phyloP scores from a whole-genome alignment of 2,888 invertebrate genomes.

The Myopa tessellatipennis region DNA sequence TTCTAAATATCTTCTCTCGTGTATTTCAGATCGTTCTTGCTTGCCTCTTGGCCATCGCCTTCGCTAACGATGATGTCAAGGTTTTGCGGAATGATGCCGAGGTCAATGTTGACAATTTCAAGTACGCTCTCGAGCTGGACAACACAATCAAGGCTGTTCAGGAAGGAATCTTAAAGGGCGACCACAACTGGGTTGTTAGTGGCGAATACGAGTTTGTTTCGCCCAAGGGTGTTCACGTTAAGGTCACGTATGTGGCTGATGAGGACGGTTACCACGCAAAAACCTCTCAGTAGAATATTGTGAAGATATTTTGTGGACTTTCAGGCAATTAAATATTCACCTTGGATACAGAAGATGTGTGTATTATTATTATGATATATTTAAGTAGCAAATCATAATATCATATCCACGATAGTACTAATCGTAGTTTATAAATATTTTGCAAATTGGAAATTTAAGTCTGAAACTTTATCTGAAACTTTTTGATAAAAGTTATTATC shows the following conservation, averaged over 20 bases:
- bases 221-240: conserved; percentile 35
- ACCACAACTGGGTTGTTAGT: conserved; percentile 37
- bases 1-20: neutral
- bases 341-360: too few relatives aligned
- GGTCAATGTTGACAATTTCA: conserved; percentile 46
- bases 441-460: too few relatives aligned
- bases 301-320: neutral
- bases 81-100: conserved; percentile 46
- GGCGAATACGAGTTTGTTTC: conserved; percentile 30
- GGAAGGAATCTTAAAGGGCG: conserved; percentile 45
- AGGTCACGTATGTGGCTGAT: conserved; percentile 31
- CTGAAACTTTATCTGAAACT: too few relatives aligned
- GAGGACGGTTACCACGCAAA: conserved; percentile 40
- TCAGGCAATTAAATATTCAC: too few relatives aligned
- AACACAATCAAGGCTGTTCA: conserved; percentile 46
- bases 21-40: conserved; percentile 46
- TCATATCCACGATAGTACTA: too few relatives aligned
- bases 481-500: too few relatives aligned
- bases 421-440: too few relatives aligned
- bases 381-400: too few relatives aligned
- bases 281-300: conserved; percentile 11
- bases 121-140: conserved; percentile 46
- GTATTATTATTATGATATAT: too few relatives aligned
- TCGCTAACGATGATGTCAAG: conserved; percentile 47
- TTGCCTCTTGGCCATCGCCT: conserved; percentile 48